A percentile compares a stretch with the other conserved stretches of the same genome.
Evolutionary conservation across 2,888 invertebrate genomes (phyloP).

Genomic region (Arge pagana): DNA sequence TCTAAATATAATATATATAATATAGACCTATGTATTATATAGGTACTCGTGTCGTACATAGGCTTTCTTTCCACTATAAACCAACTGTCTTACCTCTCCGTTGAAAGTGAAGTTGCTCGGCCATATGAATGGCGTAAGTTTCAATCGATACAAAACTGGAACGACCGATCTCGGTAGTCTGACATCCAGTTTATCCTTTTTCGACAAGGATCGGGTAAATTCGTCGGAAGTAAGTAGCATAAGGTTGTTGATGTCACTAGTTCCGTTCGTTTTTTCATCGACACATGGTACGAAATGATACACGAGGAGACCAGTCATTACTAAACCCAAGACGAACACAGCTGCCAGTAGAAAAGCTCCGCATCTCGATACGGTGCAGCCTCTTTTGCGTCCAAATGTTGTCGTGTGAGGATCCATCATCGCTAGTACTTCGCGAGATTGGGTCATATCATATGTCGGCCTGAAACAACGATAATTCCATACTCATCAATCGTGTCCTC

Average conservation of each 20-base stretch:
- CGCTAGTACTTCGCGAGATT: conserved; percentile 58
- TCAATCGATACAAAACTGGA: conserved; percentile 73
- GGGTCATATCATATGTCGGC: conserved; percentile 51
- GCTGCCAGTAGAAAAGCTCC: conserved; percentile 67
- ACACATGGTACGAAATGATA: conserved; percentile 77
- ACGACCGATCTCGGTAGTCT: conserved; percentile 71
- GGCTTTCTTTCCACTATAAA: too few species aligned
- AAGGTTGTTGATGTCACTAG: conserved; percentile 23
- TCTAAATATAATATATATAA: too few species aligned
- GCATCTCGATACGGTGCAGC: conserved; percentile 69
- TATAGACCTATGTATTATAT: too few species aligned
- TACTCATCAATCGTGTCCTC: neutral
- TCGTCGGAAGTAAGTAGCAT: conserved; percentile 30
- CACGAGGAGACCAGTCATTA: conserved; percentile 75
- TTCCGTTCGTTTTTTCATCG: conserved; percentile 47
- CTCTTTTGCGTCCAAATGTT: conserved; percentile 69
- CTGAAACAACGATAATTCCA: conserved; percentile 13
- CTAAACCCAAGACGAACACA: conserved; percentile 68
- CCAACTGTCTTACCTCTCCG: conserved; percentile 63
- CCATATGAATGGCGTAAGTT: conserved; percentile 73
- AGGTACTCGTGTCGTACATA: too few species aligned
- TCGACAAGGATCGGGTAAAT: conserved; percentile 31
- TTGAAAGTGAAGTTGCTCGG: conserved; percentile 80
- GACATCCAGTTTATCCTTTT: conserved; percentile 63
- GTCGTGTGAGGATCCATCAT: conserved; percentile 69